Percentiles rank a stretch among this genome's conserved stretches.
These are phyloP conservation scores for Cydia splendana DNA, from an alignment of 1,140 invertebrate species.

Conservation along the genomic window DNA sequence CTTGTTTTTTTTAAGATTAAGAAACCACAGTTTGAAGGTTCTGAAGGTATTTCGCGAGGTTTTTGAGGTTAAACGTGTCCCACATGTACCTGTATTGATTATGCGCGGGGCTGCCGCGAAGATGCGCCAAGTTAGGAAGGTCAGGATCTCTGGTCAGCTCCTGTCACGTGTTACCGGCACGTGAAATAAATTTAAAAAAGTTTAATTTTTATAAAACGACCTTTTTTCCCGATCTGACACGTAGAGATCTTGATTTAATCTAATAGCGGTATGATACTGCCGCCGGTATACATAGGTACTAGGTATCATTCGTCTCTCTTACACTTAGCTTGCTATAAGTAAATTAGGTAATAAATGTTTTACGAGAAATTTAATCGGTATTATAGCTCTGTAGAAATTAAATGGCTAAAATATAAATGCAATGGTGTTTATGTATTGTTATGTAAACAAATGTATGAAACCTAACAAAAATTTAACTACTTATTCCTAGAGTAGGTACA, in stretches of 20 bases:
- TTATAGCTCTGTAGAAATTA: too few relatives aligned
- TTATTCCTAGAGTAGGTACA: too few relatives aligned
- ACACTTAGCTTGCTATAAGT: too few relatives aligned
- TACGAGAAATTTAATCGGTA: too few relatives aligned
- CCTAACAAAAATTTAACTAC: too few relatives aligned
- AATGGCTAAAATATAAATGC: too few relatives aligned
- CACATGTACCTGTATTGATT: constrained; percentile 64
- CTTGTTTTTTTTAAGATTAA: not conserved
- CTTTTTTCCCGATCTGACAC: not conserved
- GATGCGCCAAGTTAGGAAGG: constrained; percentile 52
- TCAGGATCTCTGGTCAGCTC: constrained; percentile 50
- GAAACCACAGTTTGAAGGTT: not conserved
- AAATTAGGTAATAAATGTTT: too few relatives aligned
- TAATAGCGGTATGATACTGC: too few relatives aligned
- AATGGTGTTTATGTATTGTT: not conserved
- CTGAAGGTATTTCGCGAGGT: not conserved
- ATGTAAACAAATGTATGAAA: not conserved
- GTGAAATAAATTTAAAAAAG: constrained; percentile 35
- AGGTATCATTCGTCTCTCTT: too few relatives aligned
- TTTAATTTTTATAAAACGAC: constrained; percentile 34
- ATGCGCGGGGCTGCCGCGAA: constrained; percentile 46
- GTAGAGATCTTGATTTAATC: too few relatives aligned
- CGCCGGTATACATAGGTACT: too few relatives aligned
- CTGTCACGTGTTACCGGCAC: constrained; percentile 48
- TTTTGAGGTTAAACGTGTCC: constrained; percentile 44